Evolutionary conservation across 2,113 vertebrate genomes (phyloP).

Genomic region (Pipra filicauda): DNA sequence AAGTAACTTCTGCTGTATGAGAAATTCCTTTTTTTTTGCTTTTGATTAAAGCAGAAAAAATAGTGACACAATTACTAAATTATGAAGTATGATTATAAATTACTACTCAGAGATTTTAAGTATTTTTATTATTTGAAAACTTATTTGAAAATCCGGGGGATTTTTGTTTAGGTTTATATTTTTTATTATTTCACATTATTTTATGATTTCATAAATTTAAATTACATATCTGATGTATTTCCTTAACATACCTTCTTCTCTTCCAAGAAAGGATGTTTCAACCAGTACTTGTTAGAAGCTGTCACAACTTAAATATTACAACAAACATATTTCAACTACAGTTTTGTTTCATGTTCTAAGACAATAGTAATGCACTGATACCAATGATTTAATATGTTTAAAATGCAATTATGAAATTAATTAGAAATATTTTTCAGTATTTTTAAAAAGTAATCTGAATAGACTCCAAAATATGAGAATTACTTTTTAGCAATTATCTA

Average conservation of each 20-base stretch:
- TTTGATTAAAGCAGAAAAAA: neutral
- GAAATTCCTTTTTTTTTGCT: neutral
- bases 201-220: neutral
- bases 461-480: neutral
- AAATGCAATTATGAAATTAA: neutral
- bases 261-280: neutral
- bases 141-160: neutral
- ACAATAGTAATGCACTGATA: neutral
- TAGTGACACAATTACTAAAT: neutral
- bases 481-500: neutral
- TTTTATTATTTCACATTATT: neutral
- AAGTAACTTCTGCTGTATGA: neutral
- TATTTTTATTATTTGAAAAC: neutral
- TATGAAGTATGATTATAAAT: neutral
- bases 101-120: neutral
- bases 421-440: neutral
- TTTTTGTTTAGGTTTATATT: neutral
- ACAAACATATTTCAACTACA: fast-evolving
- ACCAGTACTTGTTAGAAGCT: neutral
- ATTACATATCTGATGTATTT: neutral
- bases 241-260: neutral
- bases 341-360: neutral
- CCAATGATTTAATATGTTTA: neutral
- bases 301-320: neutral
- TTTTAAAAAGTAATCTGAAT: neutral